Conservation (phyloP, 2,797 vertebrate genomes). For the Sebastes matsubarae region DNA sequence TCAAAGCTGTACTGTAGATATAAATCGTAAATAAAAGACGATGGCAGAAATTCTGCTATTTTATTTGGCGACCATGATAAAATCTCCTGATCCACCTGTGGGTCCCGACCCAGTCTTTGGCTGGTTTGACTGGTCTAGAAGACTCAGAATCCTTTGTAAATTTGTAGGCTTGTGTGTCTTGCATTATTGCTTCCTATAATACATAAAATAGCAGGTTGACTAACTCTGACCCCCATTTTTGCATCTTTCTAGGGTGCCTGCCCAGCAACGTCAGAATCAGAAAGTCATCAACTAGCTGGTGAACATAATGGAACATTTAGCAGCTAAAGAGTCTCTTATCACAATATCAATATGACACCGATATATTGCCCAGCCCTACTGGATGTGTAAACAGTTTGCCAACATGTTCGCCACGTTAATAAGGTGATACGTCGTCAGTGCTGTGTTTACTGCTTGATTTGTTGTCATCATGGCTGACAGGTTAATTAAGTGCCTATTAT, state of each 20-base stretch:
- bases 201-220: not conserved
- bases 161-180: not conserved
- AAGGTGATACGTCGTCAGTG: not conserved
- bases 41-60: no score
- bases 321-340: no score
- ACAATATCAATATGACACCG: accelerated
- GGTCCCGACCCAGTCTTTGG: no score
- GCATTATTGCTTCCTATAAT: not conserved
- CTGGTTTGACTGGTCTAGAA: not conserved
- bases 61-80: accelerated
- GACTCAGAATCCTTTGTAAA: not conserved
- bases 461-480: not conserved
- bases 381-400: not conserved
- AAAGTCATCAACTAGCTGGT: not conserved
- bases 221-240: not conserved
- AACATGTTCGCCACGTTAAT: not conserved
- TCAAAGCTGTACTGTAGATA: no score
- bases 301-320: not conserved
- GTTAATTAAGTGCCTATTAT: not conserved
- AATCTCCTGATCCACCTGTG: no score
- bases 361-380: not conserved
- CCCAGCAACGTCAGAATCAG: not conserved
- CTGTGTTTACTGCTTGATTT: not conserved
- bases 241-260: not conserved
- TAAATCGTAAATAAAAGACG: no score